Percentiles rank a stretch among this genome's conserved stretches.
Evolutionary conservation across 2,113 vertebrate genomes (phyloP).

Genomic region (Burhinus bistriatus): DNA sequence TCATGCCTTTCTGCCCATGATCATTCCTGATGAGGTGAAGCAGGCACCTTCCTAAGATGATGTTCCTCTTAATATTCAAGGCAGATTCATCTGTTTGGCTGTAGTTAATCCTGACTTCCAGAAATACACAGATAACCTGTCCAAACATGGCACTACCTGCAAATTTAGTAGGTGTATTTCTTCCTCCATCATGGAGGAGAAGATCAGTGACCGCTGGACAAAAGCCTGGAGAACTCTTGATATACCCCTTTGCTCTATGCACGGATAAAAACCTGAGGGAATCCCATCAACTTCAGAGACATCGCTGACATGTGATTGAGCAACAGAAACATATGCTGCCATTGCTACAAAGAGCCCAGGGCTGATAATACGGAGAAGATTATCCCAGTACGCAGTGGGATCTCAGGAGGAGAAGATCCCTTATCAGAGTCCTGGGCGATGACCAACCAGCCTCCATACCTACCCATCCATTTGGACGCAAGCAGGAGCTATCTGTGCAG

Average conservation of each 20-base stretch:
- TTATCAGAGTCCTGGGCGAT: neutral
- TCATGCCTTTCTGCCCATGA: neutral
- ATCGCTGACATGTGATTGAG: neutral
- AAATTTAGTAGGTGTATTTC: neutral
- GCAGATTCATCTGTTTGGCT: neutral
- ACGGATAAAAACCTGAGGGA: neutral
- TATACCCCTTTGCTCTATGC: neutral
- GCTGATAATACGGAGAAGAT: neutral
- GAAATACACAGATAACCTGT: neutral
- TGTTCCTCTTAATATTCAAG: neutral
- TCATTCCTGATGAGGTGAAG: neutral
- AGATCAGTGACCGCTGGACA: neutral
- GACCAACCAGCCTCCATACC: neutral
- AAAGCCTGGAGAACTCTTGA: neutral
- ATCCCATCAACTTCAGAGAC: neutral
- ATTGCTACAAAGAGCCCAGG: neutral
- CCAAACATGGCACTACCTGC: neutral
- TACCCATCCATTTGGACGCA: neutral
- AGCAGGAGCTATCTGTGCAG: neutral
- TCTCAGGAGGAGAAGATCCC: neutral
- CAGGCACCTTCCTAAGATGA: neutral
- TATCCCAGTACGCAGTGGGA: neutral
- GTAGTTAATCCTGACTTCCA: neutral
- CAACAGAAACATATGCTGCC: neutral
- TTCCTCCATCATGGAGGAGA: neutral